A percentile compares a stretch with the other conserved stretches of the same genome.
Conservation (phyloP, 1,140 invertebrate species). For the Leptinotarsa undecemlineata region DNA sequence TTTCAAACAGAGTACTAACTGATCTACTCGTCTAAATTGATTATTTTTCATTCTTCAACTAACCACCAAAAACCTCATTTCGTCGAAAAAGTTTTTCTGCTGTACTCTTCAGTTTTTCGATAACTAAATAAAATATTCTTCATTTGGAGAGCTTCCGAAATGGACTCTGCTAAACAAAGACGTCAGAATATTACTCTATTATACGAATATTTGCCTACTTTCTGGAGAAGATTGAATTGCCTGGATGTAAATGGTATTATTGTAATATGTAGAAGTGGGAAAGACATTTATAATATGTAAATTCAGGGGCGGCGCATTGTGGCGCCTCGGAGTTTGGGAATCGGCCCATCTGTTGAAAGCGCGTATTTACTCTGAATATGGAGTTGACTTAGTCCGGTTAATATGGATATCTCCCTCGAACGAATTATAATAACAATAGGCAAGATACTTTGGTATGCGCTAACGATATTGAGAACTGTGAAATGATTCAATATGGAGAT, state of each 20-base stretch:
- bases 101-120: too few relatives aligned
- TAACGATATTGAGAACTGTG: too few relatives aligned
- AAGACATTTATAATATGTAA: constrained; percentile 24
- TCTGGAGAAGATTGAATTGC: constrained; percentile 42
- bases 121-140: neutral
- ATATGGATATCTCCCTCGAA: neutral
- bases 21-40: too few relatives aligned
- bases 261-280: constrained; percentile 47
- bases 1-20: too few relatives aligned
- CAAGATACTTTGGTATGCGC: too few relatives aligned
- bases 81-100: too few relatives aligned
- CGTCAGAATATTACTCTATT: constrained; percentile 28
- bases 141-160: neutral
- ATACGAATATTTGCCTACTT: constrained; percentile 46
- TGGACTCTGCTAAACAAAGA: neutral
- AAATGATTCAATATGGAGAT: too few relatives aligned
- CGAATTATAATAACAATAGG: too few relatives aligned
- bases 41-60: too few relatives aligned
- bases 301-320: constrained; percentile 9
- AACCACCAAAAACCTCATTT: too few relatives aligned
- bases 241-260: constrained; percentile 49
- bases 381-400: neutral
- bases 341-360: constrained; percentile 1
- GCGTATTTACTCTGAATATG: constrained; percentile 12
- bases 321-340: neutral